Evolutionary conservation across 2,797 vertebrate genomes (phyloP).

Genomic region (Acomys russatus): DNA sequence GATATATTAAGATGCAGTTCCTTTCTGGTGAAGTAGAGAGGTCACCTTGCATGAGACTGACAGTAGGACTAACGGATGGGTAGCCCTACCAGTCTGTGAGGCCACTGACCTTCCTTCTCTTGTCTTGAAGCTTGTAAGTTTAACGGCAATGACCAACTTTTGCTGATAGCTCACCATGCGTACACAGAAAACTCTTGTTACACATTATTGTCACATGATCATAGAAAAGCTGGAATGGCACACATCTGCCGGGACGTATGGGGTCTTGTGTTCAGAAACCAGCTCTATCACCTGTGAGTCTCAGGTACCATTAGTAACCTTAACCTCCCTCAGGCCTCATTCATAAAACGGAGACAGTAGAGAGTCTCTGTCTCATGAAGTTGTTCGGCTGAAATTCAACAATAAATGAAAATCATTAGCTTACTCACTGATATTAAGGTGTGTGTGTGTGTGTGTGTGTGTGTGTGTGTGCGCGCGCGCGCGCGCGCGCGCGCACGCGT

Average conservation of each 20-base stretch:
- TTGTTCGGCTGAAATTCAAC: neutral
- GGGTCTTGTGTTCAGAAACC: neutral
- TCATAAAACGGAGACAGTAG: neutral
- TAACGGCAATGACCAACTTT: accelerated
- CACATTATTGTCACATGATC: accelerated
- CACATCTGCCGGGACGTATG: accelerated
- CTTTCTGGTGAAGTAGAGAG: accelerated
- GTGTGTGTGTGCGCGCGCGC: neutral
- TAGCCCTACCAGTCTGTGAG: accelerated
- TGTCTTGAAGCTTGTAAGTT: neutral
- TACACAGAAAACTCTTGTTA: accelerated
- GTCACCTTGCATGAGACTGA: neutral
- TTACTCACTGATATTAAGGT: neutral
- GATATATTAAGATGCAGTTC: accelerated
- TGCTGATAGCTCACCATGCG: neutral
- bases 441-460: neutral
- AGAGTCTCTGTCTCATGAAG: neutral
- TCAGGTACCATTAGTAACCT: neutral
- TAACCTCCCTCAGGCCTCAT: neutral
- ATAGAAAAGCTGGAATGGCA: accelerated
- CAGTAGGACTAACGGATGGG: accelerated
- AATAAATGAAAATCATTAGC: neutral
- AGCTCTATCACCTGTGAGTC: neutral
- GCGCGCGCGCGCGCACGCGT: too few relatives aligned
- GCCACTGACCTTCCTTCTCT: too few relatives aligned